These are phyloP conservation scores for Syngnathoides biaculeatus DNA, from an alignment of 2,113 vertebrate species.

Conservation along the genomic window DNA sequence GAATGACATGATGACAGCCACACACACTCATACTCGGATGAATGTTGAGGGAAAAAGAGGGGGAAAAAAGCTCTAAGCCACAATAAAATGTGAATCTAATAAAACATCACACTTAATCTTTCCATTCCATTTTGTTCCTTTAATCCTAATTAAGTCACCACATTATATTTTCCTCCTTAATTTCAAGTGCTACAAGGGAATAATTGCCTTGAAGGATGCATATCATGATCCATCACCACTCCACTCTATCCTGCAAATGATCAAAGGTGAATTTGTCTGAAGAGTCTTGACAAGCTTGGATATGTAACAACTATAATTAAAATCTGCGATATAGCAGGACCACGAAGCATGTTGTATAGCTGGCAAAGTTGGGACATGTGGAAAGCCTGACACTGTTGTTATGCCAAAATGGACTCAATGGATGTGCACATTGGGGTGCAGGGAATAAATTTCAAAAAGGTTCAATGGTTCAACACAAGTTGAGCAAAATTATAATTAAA, in stretches of 20 bases:
- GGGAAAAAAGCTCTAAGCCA: slow-evolving; percentile 24
- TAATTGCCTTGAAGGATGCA: slow-evolving; percentile 73
- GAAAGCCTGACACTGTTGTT: too few species aligned
- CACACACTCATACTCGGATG: slow-evolving; percentile 37
- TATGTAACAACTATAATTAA: too few species aligned
- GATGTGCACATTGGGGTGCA: not conserved
- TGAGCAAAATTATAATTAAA: slow-evolving; percentile 46
- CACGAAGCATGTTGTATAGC: too few species aligned
- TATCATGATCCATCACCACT: slow-evolving; percentile 67
- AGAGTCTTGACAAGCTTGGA: slow-evolving; percentile 43
- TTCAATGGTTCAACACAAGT: slow-evolving; percentile 3
- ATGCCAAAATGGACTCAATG: not conserved
- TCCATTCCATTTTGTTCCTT: slow-evolving; percentile 68
- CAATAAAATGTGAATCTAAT: slow-evolving; percentile 63
- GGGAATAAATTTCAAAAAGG: not conserved
- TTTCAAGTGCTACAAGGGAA: slow-evolving; percentile 73
- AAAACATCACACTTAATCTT: slow-evolving; percentile 70
- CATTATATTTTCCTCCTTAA: slow-evolving; percentile 74
- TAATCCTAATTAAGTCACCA: slow-evolving; percentile 76
- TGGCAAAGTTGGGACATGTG: too few species aligned
- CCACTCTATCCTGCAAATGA: slow-evolving; percentile 66
- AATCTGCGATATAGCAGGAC: too few species aligned
- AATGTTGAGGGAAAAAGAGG: slow-evolving; percentile 4
- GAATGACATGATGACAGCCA: slow-evolving; percentile 37
- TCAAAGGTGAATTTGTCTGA: slow-evolving; percentile 53